phyloP scores from a whole-genome alignment of 2,888 invertebrate species.

The Nephrotoma flavescens region DNA sequence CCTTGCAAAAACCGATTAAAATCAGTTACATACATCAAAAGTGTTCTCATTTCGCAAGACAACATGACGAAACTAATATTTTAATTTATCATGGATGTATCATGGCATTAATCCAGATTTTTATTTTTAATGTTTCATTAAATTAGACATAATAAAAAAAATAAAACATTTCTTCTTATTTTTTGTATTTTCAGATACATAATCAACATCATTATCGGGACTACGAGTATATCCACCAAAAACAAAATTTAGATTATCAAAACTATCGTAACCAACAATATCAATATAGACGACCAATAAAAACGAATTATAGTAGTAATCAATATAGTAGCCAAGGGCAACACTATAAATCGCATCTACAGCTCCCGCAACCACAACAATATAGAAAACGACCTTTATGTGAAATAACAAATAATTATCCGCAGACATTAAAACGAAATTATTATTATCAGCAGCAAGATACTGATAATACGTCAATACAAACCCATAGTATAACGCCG shows the following conservation, averaged over 20 bases:
- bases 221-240: neutral
- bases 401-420: neutral
- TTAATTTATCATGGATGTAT: too few relatives aligned
- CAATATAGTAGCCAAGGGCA: neutral
- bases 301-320: neutral
- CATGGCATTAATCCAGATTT: too few relatives aligned
- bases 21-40: too few relatives aligned
- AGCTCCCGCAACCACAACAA: neutral
- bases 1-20: too few relatives aligned
- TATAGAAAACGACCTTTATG: neutral
- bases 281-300: neutral
- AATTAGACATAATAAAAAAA: neutral
- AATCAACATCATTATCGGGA: neutral
- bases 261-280: neutral
- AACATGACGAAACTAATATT: too few relatives aligned
- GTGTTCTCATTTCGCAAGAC: too few relatives aligned
- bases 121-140: neutral
- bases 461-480: neutral
- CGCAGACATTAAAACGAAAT: neutral
- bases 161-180: neutral
- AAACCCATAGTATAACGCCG: neutral
- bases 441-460: neutral
- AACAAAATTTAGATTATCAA: neutral
- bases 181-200: neutral
- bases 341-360: neutral